Conservation (phyloP, 2,113 vertebrate genomes). For the Podocnemis expansa region DNA sequence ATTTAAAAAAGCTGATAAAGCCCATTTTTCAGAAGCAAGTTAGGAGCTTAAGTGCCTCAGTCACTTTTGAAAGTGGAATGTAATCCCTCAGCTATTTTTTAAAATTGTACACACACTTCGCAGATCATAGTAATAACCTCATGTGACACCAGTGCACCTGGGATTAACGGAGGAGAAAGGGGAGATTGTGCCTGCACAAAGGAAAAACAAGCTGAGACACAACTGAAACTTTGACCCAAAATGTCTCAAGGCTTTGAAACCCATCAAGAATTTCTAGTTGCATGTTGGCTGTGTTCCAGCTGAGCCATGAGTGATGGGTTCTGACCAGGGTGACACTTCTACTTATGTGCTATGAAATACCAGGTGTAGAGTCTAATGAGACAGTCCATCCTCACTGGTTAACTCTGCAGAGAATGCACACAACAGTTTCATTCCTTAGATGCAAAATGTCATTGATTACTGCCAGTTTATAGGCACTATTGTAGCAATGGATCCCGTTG, state of each 20-base stretch:
- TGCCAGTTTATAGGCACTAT: background rate
- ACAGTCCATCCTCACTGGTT: background rate
- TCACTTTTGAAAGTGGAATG: background rate
- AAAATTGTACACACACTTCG: conserved; percentile 21
- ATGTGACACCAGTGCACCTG: conserved; percentile 14
- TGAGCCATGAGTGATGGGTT: background rate
- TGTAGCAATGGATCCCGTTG: background rate
- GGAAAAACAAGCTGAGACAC: conserved; percentile 25
- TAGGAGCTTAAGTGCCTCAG: background rate
- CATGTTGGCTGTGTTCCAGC: conserved; percentile 13
- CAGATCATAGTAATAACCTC: conserved; percentile 28
- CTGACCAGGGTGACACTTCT: background rate
- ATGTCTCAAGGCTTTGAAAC: background rate
- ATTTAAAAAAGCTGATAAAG: background rate
- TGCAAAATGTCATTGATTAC: background rate
- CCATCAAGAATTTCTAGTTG: background rate
- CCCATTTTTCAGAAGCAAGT: background rate
- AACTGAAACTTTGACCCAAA: background rate
- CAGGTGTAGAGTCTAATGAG: background rate
- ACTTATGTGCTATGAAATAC: conserved; percentile 24
- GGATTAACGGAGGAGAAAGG: conserved; percentile 56
- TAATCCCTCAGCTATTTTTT: conserved; percentile 40
- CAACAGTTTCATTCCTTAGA: conserved; percentile 16
- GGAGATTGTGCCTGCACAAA: background rate
- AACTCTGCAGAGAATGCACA: background rate